Conservation (phyloP, 2,797 vertebrate species). For the Squalus acanthias region DNA sequence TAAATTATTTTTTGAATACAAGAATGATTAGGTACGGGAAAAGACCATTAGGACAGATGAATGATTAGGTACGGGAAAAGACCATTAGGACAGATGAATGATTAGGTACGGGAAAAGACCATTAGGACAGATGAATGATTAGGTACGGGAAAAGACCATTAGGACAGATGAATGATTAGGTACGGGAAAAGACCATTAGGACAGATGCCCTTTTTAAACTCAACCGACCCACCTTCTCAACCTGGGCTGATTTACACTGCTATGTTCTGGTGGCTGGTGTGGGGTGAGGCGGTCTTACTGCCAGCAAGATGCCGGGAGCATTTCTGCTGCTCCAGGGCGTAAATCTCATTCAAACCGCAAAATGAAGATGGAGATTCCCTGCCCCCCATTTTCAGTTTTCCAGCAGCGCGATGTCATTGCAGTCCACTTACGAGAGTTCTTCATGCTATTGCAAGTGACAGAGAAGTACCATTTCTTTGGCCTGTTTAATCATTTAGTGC, state of each 20-base stretch:
- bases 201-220: background rate
- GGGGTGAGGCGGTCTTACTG: background rate
- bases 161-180: background rate
- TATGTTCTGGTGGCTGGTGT: background rate
- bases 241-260: background rate
- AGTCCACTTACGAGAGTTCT: background rate
- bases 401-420: background rate
- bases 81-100: background rate
- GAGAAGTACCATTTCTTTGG: background rate
- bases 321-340: background rate
- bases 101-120: background rate
- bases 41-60: background rate
- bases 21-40: background rate
- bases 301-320: background rate
- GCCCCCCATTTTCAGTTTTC: too few species aligned
- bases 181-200: background rate
- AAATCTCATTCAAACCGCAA: background rate
- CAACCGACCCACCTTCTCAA: background rate
- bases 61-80: too few species aligned
- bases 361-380: background rate
- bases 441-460: background rate
- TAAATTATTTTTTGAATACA: background rate
- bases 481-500: background rate
- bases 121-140: background rate
- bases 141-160: background rate